phyloP scores from a whole-genome alignment of 2,113 vertebrate genomes.

The Chiloscyllium plagiosum region DNA sequence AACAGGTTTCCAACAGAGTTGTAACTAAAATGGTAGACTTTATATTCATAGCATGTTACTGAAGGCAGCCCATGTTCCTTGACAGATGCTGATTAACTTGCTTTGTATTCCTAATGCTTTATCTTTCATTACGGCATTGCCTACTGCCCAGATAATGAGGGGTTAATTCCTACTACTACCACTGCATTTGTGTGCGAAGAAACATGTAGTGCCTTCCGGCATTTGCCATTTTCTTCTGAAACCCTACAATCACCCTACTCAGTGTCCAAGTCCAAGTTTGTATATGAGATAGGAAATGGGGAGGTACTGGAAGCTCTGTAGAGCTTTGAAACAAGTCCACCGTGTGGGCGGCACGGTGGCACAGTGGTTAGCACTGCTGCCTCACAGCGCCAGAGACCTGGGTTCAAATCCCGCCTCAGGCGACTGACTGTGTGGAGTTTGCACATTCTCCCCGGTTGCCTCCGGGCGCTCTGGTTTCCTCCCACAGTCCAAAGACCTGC shows the following conservation, averaged over 20 bases:
- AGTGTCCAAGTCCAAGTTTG: neutral
- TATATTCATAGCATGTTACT: neutral
- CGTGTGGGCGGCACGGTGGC: too few species aligned
- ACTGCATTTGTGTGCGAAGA: neutral
- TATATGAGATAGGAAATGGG: too few species aligned
- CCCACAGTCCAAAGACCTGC: too few species aligned
- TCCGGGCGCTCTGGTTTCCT: too few species aligned
- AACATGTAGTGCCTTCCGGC: neutral
- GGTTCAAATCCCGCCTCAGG: too few species aligned
- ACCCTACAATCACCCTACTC: neutral
- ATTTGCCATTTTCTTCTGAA: neutral
- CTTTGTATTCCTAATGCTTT: neutral
- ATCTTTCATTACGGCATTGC: neutral
- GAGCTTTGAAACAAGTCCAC: too few species aligned
- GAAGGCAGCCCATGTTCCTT: neutral
- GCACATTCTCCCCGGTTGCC: too few species aligned
- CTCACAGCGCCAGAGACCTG: too few species aligned
- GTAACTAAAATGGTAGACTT: neutral
- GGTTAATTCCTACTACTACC: neutral
- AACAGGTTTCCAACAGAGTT: neutral
- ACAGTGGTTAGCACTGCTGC: too few species aligned
- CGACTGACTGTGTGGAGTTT: too few species aligned
- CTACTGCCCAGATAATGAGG: neutral
- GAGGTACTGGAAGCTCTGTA: too few species aligned
- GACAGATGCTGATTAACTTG: neutral